A percentile compares a stretch with the other conserved stretches of the same genome.
These are phyloP conservation scores for Allacma fusca DNA, from an alignment of 2,888 invertebrate species.

Conservation along the genomic window DNA sequence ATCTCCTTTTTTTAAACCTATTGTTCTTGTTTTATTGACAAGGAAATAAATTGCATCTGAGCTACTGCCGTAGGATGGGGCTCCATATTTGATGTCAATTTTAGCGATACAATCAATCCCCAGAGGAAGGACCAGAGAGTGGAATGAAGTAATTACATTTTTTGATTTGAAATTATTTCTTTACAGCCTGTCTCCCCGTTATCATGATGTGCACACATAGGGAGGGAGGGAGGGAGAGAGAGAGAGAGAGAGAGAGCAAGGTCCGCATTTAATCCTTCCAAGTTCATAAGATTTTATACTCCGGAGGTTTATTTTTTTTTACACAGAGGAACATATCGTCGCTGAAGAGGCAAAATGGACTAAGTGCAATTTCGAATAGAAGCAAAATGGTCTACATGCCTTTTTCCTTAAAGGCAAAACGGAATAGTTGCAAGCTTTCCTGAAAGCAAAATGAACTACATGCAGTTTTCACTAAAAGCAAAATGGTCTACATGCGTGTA, in stretches of 20 bases:
- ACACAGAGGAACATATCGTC: too few species aligned
- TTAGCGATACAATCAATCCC: background rate
- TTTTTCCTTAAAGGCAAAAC: too few species aligned
- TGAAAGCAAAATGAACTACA: too few species aligned
- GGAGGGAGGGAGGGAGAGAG: background rate
- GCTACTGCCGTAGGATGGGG: background rate
- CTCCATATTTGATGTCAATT: constrained; percentile 7
- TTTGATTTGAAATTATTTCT: background rate
- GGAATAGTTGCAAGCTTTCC: too few species aligned
- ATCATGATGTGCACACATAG: background rate
- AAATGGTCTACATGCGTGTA: too few species aligned
- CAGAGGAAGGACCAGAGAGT: background rate
- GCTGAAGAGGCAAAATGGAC: too few species aligned
- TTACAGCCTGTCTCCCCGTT: constrained; percentile 1
- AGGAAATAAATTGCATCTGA: background rate
- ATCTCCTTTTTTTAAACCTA: background rate
- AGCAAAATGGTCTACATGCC: too few species aligned
- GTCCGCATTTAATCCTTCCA: constrained; percentile 18
- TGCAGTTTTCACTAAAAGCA: too few species aligned
- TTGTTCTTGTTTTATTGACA: constrained; percentile 18
- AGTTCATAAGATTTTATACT: constrained; percentile 14
- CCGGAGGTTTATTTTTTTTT: too few species aligned
- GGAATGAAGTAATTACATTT: constrained; percentile 8
- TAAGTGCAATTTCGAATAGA: too few species aligned
- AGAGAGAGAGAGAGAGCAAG: constrained; percentile 14